phyloP scores from a whole-genome alignment of 64 coral and sea anemone species.

The Stylophora pistillata region DNA sequence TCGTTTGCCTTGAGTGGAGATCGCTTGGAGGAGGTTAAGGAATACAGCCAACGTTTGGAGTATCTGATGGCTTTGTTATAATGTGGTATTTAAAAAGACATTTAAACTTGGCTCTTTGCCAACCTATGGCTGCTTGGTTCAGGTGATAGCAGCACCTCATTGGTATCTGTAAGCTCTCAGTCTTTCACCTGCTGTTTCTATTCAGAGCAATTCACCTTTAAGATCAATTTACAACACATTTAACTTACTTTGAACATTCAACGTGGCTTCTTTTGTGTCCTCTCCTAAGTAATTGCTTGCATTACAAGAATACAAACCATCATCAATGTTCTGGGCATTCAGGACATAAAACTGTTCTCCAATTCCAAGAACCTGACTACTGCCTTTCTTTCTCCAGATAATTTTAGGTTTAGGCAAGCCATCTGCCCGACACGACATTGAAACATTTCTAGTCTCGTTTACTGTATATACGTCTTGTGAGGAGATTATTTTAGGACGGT shows the following conservation, averaged over 20 bases:
- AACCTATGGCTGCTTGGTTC: no score
- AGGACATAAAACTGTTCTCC: conserved; percentile 39
- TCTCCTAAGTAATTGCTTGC: conserved; percentile 63
- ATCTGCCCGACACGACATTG: conserved; percentile 57
- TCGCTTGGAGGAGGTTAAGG: background rate
- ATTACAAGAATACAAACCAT: conserved; percentile 63
- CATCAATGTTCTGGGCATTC: conserved; percentile 47
- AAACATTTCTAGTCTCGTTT: conserved; percentile 48
- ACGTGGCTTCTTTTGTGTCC: conserved; percentile 10
- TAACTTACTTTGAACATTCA: conserved; percentile 73
- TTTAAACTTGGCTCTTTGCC: no score
- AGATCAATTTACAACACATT: no score
- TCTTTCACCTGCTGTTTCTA: no score
- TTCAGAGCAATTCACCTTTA: no score
- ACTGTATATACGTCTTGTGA: conserved; percentile 8
- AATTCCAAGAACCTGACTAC: background rate
- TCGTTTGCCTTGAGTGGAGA: background rate
- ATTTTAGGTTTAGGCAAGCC: conserved; percentile 65
- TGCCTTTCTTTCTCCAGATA: conserved; percentile 55
- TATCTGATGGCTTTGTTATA: no score
- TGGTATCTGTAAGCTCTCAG: no score
- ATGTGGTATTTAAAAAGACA: no score
- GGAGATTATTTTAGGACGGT: conserved; percentile 28
- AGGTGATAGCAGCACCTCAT: no score
- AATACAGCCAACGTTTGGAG: background rate